Percentiles rank a stretch among this genome's conserved stretches.
Evolutionary conservation across 2,888 invertebrate genomes (phyloP).

Genomic region (Aricia artaxerxes): DNA sequence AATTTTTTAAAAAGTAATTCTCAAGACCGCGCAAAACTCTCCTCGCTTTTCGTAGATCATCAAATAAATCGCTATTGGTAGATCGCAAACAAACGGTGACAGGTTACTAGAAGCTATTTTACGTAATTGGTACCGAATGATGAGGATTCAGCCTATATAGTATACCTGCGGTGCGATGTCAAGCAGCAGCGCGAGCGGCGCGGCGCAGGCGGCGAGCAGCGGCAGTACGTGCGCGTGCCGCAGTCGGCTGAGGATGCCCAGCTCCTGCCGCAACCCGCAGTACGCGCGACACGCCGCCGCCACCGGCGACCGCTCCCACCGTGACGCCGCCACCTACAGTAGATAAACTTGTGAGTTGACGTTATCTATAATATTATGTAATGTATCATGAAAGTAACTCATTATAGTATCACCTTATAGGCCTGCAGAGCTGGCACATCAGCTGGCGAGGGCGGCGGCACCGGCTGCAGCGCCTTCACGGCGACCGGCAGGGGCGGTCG

Average conservation of each 20-base stretch:
- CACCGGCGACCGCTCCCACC: slow-evolving; percentile 96
- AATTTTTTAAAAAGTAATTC: too few species aligned
- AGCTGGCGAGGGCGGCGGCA: slow-evolving; percentile 84
- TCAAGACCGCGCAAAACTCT: too few species aligned
- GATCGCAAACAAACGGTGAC: too few species aligned
- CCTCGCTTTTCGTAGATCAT: too few species aligned
- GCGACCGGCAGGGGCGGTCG: slow-evolving; percentile 81
- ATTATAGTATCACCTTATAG: slow-evolving; percentile 55
- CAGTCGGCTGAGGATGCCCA: slow-evolving; percentile 91
- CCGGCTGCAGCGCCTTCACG: slow-evolving; percentile 97
- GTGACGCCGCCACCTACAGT: slow-evolving; percentile 85
- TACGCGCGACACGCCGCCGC: slow-evolving; percentile 98
- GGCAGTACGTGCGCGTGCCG: slow-evolving; percentile 96
- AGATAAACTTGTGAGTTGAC: background rate
- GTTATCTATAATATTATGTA: too few species aligned
- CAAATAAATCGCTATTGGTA: too few species aligned
- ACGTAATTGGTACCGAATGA: too few species aligned
- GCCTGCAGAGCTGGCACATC: slow-evolving; percentile 57
- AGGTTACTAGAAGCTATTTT: too few species aligned
- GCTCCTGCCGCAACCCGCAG: slow-evolving; percentile 96
- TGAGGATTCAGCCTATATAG: background rate
- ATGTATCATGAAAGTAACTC: too few species aligned
- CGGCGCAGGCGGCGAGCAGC: slow-evolving; percentile 92
- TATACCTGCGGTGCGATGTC: slow-evolving; percentile 89
- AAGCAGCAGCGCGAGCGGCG: slow-evolving; percentile 93